Base-by-base conservation (phyloP, 2,888 invertebrate species). In the Glaucopsyche alexis region DNA sequence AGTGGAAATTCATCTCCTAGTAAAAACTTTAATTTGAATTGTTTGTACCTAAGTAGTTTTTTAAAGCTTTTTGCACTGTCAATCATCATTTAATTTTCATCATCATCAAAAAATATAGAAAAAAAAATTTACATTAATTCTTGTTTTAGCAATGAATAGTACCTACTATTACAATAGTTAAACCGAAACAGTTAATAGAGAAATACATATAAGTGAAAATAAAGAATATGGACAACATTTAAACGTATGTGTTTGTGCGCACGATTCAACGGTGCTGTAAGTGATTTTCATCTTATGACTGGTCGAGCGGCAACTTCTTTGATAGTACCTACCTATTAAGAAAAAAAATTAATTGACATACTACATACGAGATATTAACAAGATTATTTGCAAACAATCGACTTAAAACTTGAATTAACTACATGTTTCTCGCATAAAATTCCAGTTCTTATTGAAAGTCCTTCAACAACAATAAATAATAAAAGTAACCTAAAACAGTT, bases 401-500 rank as follows among this genome's bases (percentile, higher is more conserved):
- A 55, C 16, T 55, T 19, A 55, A 19, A 29, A 11, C 11, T 47
- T 47, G 47, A 47, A 47, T 13, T 13, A 29, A 11, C 9, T 11
- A 7, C 29, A 60, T 11, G 55, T 60, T 40, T n/a, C 16, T 45
- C 16, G n/a, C 45, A 45, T 45, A 45, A 42, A 67, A 50, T 9
- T 52, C 9, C n/a, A 71, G 38, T 65, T 71, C 71, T 16, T 11
- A 16, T 19, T 66, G 47, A 65, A 55, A 55, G 11, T 42, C 42
- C 66, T 69, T 69, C 29, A 45, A 67, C 67, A 8, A 49, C 49
- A 29, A 29, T 29, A 49, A 49, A 45, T 42, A 42, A 19, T 67
- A 67, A 47, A 38, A 19, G 29, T 14, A 29, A 73, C 55, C 29
- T 29, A 29, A 73, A 73, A 78, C 78, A 78, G 77, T 78, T 75